Conservation (phyloP, 2,888 invertebrate species). For the Tanytarsus gracilentus region DNA sequence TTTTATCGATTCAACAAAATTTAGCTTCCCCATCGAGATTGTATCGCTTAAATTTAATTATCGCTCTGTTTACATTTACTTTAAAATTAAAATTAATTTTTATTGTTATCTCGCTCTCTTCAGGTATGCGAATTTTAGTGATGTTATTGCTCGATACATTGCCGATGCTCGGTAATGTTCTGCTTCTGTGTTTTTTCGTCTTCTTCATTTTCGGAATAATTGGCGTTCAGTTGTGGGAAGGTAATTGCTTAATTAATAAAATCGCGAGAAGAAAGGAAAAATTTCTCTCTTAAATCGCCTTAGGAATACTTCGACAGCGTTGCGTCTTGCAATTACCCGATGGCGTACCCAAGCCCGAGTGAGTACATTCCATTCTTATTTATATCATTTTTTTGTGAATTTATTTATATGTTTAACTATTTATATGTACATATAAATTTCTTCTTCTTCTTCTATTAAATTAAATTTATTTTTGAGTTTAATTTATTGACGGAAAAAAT, state of each 20-base stretch:
- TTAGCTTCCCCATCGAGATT: background rate
- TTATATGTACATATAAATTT: background rate
- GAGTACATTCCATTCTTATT: conserved; percentile 44
- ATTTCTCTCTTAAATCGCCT: background rate
- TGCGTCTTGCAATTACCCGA: conserved; percentile 73
- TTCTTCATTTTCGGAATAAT: conserved; percentile 99
- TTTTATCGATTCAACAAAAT: background rate
- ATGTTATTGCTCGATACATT: conserved; percentile 97
- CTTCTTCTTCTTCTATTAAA: conserved; percentile 6
- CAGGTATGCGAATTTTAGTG: conserved; percentile 97
- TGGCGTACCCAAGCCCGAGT: conserved; percentile 65
- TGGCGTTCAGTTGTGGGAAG: conserved; percentile 99
- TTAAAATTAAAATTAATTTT: conserved; percentile 25
- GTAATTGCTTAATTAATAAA: conserved; percentile 44
- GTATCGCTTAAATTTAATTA: background rate
- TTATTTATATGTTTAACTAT: background rate
- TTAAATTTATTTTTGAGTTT: background rate
- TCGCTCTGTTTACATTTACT: background rate
- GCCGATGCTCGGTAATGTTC: conserved; percentile 98
- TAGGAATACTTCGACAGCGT: conserved; percentile 69
- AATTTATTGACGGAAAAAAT: background rate
- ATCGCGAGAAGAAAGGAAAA: background rate
- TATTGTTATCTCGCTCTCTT: conserved; percentile 34
- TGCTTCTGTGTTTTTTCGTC: conserved; percentile 98
- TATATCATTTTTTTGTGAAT: background rate